These are phyloP conservation scores for Thamnaconus septentrionalis DNA, from an alignment of 2,113 vertebrate genomes.

Conservation along the genomic window DNA sequence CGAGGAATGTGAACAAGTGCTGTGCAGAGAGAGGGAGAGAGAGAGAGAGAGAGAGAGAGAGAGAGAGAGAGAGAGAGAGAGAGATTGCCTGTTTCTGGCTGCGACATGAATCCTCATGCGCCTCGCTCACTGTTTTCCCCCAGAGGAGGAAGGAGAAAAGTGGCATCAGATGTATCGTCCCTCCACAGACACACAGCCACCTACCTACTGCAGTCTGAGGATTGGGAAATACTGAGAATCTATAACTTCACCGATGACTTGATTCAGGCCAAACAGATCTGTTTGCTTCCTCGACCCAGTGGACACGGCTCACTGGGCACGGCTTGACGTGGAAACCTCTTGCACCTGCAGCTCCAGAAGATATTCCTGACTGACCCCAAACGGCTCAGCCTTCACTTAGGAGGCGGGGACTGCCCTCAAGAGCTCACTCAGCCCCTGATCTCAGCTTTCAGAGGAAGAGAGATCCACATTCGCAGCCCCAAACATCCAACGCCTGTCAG, in stretches of 20 bases:
- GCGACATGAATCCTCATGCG: too few species aligned
- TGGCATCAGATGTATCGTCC: background rate
- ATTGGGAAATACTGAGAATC: slow-evolving; percentile 1
- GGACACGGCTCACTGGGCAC: background rate
- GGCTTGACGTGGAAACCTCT: background rate
- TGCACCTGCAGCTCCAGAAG: slow-evolving; percentile 1
- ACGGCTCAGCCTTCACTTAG: slow-evolving; percentile 25
- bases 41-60: too few species aligned
- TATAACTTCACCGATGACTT: background rate
- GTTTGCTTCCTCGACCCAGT: too few species aligned
- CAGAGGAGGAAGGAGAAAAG: too few species aligned
- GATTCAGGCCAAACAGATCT: background rate
- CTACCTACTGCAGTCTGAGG: background rate
- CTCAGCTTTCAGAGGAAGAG: slow-evolving; percentile 48
- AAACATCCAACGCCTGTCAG: slow-evolving; percentile 55
- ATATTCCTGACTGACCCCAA: slow-evolving; percentile 9
- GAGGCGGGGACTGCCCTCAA: slow-evolving; percentile 5
- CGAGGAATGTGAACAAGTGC: too few species aligned
- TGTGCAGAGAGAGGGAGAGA: too few species aligned
- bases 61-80: too few species aligned
- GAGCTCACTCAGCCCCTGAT: slow-evolving; percentile 22
- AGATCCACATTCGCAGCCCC: slow-evolving; percentile 49
- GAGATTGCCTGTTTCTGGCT: too few species aligned
- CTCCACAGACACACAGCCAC: background rate
- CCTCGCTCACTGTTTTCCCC: too few species aligned